Base-by-base conservation (phyloP, 2,797 vertebrate genomes). In the Neosilurus mollespiculum region DNA sequence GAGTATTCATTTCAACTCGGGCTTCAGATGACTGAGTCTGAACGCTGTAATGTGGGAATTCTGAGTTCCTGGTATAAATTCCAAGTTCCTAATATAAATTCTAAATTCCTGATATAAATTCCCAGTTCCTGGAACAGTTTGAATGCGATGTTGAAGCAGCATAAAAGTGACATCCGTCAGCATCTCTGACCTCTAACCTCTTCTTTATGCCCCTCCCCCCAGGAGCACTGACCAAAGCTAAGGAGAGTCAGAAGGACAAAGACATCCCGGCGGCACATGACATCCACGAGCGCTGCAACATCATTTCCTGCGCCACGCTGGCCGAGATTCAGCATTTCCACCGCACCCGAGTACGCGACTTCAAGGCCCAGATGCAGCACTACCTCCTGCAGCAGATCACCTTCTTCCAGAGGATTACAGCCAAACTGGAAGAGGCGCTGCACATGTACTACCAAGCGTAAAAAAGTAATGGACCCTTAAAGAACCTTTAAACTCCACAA, bases 291-390 rank as follows among this genome's bases (percentile, higher is more conserved):
- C 98, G 97, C 89, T 99, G 97, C 93, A 99, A 99, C 94, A 97
- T 98, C 87, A 98, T 99, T 84, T 99, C 98, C 85, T 98, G 97
- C 43, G 97, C 97, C 20, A 99, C 98, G 7, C 92, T 99, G 85
- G 97, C 98, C 0, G 98, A 99, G 95, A 98, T 99, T 89, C 97
- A 99, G 90, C 96, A 99, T 91, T 99, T 99, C 93, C 97, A 99
- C 91, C 96, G 96, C 89, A 97, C 96, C 1, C 95, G 98, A 3
- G 97, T 98, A 87, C 95, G 96, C 76, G 98, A 99, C 94, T 99
- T 99, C 91, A 97, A 95, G 90, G 94, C 93, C 56, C 97, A 99
- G 91, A 98, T 99, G 98, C 98, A 99, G 88, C 96, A 98, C 92
- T 97, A 97, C 94, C 94, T 99, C 87, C 95, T 93, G 75, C 95